Percentiles rank a stretch among this genome's conserved stretches.
Evolutionary conservation across 2,797 vertebrate genomes (phyloP).

Genomic region (Sebastes nivosus): DNA sequence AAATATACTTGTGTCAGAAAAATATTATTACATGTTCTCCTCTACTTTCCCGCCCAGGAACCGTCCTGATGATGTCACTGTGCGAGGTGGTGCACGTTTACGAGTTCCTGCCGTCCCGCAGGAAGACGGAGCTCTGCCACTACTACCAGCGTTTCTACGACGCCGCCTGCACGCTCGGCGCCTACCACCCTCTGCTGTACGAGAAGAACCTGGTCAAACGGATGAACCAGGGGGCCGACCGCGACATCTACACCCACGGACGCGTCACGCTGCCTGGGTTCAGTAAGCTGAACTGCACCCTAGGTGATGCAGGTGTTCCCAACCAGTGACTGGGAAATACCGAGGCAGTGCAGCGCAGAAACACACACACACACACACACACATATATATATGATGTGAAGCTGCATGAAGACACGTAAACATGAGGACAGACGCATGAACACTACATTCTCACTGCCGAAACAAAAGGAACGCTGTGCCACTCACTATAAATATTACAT

Average conservation of each 20-base stretch:
- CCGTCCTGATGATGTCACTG: constrained; percentile 86
- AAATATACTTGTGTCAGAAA: neutral
- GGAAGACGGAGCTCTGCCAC: constrained; percentile 85
- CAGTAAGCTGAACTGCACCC: constrained; percentile 74
- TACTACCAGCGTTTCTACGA: constrained; percentile 86
- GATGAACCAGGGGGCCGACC: constrained; percentile 82
- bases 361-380: neutral
- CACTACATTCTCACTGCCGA: constrained; percentile 32
- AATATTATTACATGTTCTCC: neutral
- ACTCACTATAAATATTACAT: neutral
- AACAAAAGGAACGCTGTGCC: neutral
- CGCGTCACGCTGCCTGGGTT: constrained; percentile 82
- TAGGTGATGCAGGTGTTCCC: neutral
- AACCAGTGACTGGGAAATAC: constrained; percentile 9
- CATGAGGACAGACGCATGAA: constrained; percentile 31
- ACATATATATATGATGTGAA: neutral
- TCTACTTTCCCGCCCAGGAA: constrained; percentile 64
- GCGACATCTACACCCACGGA: constrained; percentile 78
- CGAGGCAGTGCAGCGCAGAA: neutral
- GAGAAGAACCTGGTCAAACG: constrained; percentile 88
- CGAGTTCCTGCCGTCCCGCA: constrained; percentile 84
- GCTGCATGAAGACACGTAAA: constrained; percentile 36
- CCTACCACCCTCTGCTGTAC: constrained; percentile 86
- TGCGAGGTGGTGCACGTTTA: constrained; percentile 85
- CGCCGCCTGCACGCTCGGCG: constrained; percentile 84